Percentiles rank a stretch among this genome's conserved stretches.
These are phyloP conservation scores for pig (Sus scrofa) DNA, from an alignment of 2,113 vertebrate genomes.

Conservation along the genomic window DNA sequence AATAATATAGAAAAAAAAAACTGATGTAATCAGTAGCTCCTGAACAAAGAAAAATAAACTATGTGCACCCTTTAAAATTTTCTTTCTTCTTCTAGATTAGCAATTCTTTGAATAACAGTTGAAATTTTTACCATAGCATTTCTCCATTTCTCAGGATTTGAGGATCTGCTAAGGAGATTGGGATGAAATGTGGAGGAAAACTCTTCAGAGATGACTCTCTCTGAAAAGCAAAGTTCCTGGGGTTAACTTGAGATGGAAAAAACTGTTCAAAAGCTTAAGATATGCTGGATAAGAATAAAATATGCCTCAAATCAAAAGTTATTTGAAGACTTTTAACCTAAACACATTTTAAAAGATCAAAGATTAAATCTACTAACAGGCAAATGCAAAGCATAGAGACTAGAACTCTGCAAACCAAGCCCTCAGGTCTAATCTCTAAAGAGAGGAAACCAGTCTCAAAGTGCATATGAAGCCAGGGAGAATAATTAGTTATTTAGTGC, in stretches of 20 bases:
- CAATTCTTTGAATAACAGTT: background rate
- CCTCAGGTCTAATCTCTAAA: background rate
- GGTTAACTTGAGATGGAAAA: background rate
- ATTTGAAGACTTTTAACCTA: background rate
- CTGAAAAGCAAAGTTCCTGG: background rate
- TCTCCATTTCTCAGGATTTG: background rate
- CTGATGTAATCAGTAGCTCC: background rate
- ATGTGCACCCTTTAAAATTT: background rate
- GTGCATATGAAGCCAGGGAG: background rate
- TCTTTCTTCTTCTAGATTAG: background rate
- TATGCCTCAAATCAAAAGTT: background rate
- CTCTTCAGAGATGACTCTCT: background rate
- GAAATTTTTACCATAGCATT: background rate
- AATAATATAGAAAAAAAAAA: background rate
- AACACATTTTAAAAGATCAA: background rate
- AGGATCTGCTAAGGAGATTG: background rate
- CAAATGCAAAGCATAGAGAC: background rate
- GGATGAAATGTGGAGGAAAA: background rate
- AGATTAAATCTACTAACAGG: background rate
- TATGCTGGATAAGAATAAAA: background rate
- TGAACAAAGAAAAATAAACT: background rate
- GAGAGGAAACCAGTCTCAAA: background rate
- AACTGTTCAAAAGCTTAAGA: background rate
- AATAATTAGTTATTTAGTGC: background rate
- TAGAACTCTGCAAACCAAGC: background rate